Base-by-base conservation (phyloP, 1,140 invertebrate species). In the Zaprionus nigranus region DNA sequence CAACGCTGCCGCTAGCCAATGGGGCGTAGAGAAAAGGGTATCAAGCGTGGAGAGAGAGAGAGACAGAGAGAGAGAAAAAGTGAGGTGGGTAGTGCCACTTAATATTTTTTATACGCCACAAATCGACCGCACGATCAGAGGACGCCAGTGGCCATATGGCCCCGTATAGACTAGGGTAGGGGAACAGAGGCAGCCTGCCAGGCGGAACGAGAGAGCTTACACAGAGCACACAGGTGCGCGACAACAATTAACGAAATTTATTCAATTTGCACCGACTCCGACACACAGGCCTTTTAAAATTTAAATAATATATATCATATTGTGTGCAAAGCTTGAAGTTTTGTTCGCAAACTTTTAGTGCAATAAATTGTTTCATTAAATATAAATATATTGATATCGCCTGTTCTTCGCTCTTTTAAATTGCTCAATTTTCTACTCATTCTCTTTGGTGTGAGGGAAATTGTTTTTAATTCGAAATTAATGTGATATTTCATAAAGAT, bases 41-140 rank as follows among this genome's bases (percentile, higher is more conserved):
- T 22, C 46, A 12, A 11, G 12, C 4, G 20, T 2, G 2, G n/a
- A 3, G 2, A n/a, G n/a, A 13, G 15, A 2, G 40, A n/a, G 6
- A n/a, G 40, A 3, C 0, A n/a, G 40, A 7, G 15, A n/a, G n/a
- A n/a, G n/a, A n/a, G n/a, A n/a, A n/a, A n/a, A n/a, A n/a, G 20
- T 17, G 22, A 36, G 5, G 26, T 38, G 22, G 26, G 71, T 75
- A 82, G 79, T 79, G 85, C 85, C 85, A 90, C 85, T 90, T 90
- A 90, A 90, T 90, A 90, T 90, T 90, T 90, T 90, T 90, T 85
- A 88, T 90, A 90, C 73, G 86, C 85, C 85, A 85, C 85, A 90
- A 90, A 90, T 90, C 85, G 85, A 90, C 85, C 85, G 79, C 85
- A 85, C 81, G 79, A 86, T 86, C 82, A 83, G 85, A 81, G 81